A percentile compares a stretch with the other conserved stretches of the same genome.
phyloP scores from a whole-genome alignment of 2,797 vertebrate genomes.

The Anas acuta region DNA sequence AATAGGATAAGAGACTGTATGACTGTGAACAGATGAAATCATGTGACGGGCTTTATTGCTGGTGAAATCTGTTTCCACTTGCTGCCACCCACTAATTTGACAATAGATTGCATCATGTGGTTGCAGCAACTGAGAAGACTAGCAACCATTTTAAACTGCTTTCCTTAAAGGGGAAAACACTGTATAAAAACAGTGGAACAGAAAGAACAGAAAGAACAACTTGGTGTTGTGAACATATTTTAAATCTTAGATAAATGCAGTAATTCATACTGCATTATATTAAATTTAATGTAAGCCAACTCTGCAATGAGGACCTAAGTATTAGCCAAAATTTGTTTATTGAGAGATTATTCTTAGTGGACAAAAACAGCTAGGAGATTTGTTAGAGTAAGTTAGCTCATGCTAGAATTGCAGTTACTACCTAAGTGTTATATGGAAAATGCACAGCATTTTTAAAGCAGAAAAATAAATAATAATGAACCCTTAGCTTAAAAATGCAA shows the following conservation, averaged over 20 bases:
- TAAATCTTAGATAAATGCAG: not conserved
- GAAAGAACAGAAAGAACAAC: not conserved
- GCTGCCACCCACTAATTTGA: constrained; percentile 56
- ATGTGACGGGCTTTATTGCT: constrained; percentile 27
- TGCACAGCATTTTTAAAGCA: constrained; percentile 37
- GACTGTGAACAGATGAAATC: constrained; percentile 10
- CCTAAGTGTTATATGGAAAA: constrained; percentile 33
- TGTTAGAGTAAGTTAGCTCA: constrained; percentile 34
- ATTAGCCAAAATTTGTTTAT: constrained; percentile 37
- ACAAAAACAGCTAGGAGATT: not conserved
- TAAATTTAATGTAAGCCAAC: not conserved
- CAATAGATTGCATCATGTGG: constrained; percentile 54
- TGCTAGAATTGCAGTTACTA: constrained; percentile 51
- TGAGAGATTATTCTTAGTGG: constrained; percentile 19
- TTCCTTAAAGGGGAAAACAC: constrained; percentile 57
- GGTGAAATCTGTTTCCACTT: constrained; percentile 74
- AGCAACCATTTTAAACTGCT: constrained; percentile 39
- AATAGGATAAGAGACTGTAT: not conserved
- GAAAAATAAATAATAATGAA: constrained; percentile 53
- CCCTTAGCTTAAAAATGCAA: constrained; percentile 39
- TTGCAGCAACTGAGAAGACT: constrained; percentile 54
- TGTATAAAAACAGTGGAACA: not conserved
- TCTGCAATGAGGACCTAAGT: not conserved
- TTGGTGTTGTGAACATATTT: not conserved
- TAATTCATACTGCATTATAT: not conserved